A percentile compares a stretch with the other conserved stretches of the same genome.
These are phyloP conservation scores for Crocodylus rhombifer DNA, from an alignment of 2,797 vertebrate genomes.

Conservation along the genomic window DNA sequence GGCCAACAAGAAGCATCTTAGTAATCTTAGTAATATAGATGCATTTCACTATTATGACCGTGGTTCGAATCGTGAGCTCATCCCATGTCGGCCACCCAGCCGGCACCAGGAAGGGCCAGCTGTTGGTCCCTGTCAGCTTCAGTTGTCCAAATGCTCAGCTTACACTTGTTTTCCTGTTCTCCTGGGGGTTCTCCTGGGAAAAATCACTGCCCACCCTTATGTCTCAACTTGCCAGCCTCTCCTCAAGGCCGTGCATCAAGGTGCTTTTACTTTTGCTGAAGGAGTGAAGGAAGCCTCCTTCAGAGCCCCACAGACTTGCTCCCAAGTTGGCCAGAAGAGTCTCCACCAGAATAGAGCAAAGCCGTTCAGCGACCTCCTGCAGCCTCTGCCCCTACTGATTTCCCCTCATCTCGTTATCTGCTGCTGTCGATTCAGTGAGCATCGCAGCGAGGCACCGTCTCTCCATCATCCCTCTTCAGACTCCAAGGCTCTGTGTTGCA, in stretches of 20 bases:
- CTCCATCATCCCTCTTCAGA: slow-evolving; percentile 36
- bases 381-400: neutral
- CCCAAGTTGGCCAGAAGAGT: slow-evolving; percentile 2
- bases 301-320: neutral
- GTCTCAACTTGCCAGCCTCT: neutral
- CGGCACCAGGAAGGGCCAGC: neutral
- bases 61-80: no score
- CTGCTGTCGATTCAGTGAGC: slow-evolving; percentile 29
- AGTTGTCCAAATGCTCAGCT: neutral
- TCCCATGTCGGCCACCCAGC: neutral
- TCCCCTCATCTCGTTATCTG: neutral
- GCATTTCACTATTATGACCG: neutral
- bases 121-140: neutral
- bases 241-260: neutral
- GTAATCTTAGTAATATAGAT: neutral
- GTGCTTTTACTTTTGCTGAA: neutral
- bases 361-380: neutral
- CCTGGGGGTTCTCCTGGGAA: neutral
- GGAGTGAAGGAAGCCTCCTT: neutral
- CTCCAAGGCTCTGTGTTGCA: neutral
- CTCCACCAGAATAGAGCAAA: neutral
- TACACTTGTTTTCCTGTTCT: neutral
- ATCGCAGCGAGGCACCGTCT: fast-evolving
- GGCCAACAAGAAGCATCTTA: neutral
- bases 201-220: fast-evolving